Evolutionary conservation across 2,888 invertebrate species (phyloP).

Genomic region (Hedya salicella): DNA sequence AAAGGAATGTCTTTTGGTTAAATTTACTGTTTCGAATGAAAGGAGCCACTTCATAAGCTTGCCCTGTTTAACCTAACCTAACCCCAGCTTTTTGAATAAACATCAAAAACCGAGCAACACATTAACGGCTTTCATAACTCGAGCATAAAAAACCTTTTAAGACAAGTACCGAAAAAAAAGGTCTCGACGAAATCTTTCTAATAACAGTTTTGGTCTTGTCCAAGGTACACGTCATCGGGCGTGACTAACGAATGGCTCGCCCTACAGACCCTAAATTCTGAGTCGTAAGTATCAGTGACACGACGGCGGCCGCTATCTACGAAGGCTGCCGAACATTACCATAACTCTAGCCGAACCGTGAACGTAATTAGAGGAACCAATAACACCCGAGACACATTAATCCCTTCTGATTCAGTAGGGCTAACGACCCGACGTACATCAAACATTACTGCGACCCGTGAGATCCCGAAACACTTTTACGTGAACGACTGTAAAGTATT

Average conservation of each 20-base stretch:
- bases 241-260: conserved; percentile 85
- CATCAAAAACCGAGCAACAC: conserved; percentile 45
- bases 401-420: conserved; percentile 75
- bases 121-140: conserved; percentile 45
- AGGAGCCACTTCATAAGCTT: conserved; percentile 40
- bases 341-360: conserved; percentile 78
- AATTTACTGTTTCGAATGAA: conserved; percentile 56
- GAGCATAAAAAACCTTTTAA: conserved; percentile 69
- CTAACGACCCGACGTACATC: conserved; percentile 70
- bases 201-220: conserved; percentile 85
- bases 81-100: conserved; percentile 39
- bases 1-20: conserved; percentile 67
- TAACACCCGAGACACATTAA: conserved; percentile 79
- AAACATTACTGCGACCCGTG: conserved; percentile 62
- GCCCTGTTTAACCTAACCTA: conserved; percentile 36
- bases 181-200: conserved; percentile 76
- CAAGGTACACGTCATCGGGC: conserved; percentile 85
- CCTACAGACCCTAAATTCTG: conserved; percentile 84
- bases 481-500: conserved; percentile 62
- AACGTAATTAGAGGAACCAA: conserved; percentile 81
- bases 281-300: conserved; percentile 83
- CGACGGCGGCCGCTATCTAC: conserved; percentile 70
- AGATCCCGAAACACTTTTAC: conserved; percentile 64
- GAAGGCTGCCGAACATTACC: conserved; percentile 78
- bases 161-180: conserved; percentile 71